These are phyloP conservation scores for Pterostichus madidus DNA, from an alignment of 2,888 invertebrate species.

Conservation along the genomic window DNA sequence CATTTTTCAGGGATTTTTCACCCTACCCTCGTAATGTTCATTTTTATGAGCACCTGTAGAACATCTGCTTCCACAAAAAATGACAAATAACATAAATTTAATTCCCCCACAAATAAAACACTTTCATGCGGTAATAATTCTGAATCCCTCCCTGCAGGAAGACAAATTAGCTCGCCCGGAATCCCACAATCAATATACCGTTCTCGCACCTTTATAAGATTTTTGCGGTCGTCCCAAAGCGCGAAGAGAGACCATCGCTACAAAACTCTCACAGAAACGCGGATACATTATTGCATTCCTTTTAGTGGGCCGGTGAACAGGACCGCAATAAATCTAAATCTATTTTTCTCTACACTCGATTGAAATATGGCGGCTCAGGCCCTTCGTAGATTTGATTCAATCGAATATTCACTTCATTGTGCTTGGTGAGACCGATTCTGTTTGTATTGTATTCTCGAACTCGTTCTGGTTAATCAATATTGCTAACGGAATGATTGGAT, in stretches of 20 bases:
- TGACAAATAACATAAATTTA: too few species aligned
- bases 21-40: too few species aligned
- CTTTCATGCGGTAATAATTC: background rate
- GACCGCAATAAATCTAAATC: slow-evolving; percentile 46
- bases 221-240: slow-evolving; percentile 5
- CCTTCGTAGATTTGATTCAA: background rate
- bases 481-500: background rate
- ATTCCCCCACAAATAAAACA: too few species aligned
- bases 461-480: background rate
- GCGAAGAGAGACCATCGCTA: background rate
- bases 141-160: slow-evolving; percentile 14
- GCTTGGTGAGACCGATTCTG: background rate
- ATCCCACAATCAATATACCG: slow-evolving; percentile 52
- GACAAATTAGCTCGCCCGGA: slow-evolving; percentile 54
- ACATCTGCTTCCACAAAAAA: too few species aligned
- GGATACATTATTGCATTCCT: slow-evolving; percentile 41
- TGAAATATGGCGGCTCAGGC: slow-evolving; percentile 37
- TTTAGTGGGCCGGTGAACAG: slow-evolving; percentile 8
- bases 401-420: slow-evolving; percentile 26
- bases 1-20: too few species aligned
- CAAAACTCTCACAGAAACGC: background rate
- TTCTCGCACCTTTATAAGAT: slow-evolving; percentile 39
- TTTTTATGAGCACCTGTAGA: too few species aligned
- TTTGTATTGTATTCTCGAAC: background rate
- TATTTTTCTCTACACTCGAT: slow-evolving; percentile 17